Conservation (phyloP, 2,888 invertebrate species). For the Papilio elwesi region DNA sequence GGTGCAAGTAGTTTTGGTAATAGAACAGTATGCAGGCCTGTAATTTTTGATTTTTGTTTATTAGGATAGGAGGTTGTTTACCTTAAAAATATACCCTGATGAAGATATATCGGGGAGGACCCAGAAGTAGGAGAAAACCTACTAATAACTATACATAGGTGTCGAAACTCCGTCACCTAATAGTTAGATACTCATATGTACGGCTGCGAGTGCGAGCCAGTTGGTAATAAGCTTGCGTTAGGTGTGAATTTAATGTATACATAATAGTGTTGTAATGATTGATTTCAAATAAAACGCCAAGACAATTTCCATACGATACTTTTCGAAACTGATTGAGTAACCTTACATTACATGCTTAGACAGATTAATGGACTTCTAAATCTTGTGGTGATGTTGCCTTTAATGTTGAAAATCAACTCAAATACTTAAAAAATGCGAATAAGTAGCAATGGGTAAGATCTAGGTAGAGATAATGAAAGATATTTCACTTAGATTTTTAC, state of each 20-base stretch:
- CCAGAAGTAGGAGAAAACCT: too few species aligned
- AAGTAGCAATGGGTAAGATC: too few species aligned
- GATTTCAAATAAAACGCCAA: neutral
- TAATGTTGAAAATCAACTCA: slow-evolving; percentile 9
- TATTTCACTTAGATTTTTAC: too few species aligned
- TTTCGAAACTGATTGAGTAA: slow-evolving; percentile 22
- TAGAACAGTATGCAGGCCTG: too few species aligned
- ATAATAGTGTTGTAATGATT: neutral
- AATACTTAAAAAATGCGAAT: too few species aligned
- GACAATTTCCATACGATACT: neutral
- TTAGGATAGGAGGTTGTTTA: too few species aligned
- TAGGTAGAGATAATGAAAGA: too few species aligned
- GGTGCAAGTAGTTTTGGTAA: too few species aligned
- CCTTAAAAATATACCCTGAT: too few species aligned
- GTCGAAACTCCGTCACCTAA: neutral
- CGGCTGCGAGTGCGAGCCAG: neutral
- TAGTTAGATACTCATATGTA: neutral
- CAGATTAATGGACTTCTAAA: slow-evolving; percentile 12
- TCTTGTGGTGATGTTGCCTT: neutral
- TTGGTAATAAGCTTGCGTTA: neutral
- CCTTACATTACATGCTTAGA: neutral
- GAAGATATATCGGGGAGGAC: too few species aligned
- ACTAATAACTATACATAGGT: neutral
- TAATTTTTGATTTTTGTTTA: too few species aligned
- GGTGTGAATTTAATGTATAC: neutral